phyloP scores from a whole-genome alignment of 2,888 invertebrate genomes.

The Oscheius onirici region DNA sequence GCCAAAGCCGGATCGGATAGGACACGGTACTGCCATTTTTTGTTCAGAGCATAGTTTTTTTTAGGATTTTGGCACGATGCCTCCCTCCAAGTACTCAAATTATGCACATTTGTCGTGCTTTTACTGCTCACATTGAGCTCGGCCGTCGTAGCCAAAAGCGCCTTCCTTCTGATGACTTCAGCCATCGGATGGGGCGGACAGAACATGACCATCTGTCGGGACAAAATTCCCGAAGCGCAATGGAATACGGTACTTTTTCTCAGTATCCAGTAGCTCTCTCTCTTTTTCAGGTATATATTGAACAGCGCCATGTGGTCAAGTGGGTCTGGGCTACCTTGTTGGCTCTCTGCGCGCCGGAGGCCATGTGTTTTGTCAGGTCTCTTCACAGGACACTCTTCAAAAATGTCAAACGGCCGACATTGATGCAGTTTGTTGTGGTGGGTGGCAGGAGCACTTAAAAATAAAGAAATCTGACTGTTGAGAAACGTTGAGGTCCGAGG shows the following conservation, averaged over 20 bases:
- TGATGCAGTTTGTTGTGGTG: constrained; percentile 66
- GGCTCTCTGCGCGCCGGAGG: constrained; percentile 72
- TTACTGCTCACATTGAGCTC: constrained; percentile 65
- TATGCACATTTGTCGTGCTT: constrained; percentile 69
- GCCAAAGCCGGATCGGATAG: constrained; percentile 72
- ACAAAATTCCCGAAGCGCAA: constrained; percentile 65
- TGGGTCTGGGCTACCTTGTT: constrained; percentile 73
- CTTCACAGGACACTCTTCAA: constrained; percentile 73
- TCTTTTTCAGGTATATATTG: constrained; percentile 51
- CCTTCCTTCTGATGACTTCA: constrained; percentile 71
- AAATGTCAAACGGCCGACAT: constrained; percentile 68
- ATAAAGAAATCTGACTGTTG: no score
- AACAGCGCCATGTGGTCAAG: constrained; percentile 67
- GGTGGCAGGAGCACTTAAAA: constrained; percentile 24
- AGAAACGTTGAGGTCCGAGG: no score
- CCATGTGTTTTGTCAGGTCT: constrained; percentile 71
- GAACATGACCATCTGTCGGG: constrained; percentile 69
- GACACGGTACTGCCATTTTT: constrained; percentile 52
- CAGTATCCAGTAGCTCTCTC: no score
- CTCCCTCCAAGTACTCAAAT: constrained; percentile 70
- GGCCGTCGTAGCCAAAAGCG: constrained; percentile 64
- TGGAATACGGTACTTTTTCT: constrained; percentile 63
- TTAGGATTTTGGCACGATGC: constrained; percentile 70
- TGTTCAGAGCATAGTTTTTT: constrained; percentile 10
- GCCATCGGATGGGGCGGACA: constrained; percentile 69